Evolutionary conservation across 1,140 invertebrate species (phyloP).

Genomic region (Plectrocnemia conspersa): DNA sequence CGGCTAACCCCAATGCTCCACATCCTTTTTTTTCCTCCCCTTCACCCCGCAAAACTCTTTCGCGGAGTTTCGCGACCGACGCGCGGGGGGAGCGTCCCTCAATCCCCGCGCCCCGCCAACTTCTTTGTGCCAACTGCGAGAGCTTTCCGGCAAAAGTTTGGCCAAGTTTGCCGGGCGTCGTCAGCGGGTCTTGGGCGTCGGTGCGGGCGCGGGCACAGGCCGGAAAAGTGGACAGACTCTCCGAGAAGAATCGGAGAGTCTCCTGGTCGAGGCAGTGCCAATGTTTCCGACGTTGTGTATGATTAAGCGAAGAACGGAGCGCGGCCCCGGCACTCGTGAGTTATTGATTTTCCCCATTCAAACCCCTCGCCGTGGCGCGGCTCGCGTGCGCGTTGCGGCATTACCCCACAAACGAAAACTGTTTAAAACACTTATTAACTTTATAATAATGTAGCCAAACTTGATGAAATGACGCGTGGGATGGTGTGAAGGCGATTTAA

Average conservation of each 20-base stretch:
- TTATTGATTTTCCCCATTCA: constrained; percentile 54
- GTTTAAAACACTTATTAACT: not conserved
- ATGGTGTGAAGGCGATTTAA: constrained; percentile 5
- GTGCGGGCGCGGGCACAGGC: constrained; percentile 25
- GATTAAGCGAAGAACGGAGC: constrained; percentile 29
- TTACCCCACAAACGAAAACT: not conserved
- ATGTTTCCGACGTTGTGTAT: constrained; percentile 16
- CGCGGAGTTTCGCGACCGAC: constrained; percentile 35
- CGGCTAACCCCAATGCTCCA: not conserved
- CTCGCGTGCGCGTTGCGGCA: constrained; percentile 43
- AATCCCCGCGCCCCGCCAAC: constrained; percentile 38
- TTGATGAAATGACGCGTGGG: no score
- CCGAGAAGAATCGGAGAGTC: constrained; percentile 33
- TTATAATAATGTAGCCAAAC: not conserved
- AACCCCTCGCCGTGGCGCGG: constrained; percentile 47
- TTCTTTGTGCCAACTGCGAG: no score
- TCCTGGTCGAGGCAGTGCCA: not conserved
- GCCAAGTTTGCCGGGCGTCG: constrained; percentile 45
- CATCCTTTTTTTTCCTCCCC: not conserved
- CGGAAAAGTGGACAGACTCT: not conserved
- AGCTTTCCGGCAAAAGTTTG: constrained; percentile 51
- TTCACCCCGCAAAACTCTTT: constrained; percentile 27
- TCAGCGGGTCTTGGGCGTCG: constrained; percentile 46
- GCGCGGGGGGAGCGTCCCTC: constrained; percentile 30
- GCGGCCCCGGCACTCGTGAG: constrained; percentile 48